Base-by-base conservation (phyloP, 2,797 vertebrate species). In the Echeneis naucrates region DNA sequence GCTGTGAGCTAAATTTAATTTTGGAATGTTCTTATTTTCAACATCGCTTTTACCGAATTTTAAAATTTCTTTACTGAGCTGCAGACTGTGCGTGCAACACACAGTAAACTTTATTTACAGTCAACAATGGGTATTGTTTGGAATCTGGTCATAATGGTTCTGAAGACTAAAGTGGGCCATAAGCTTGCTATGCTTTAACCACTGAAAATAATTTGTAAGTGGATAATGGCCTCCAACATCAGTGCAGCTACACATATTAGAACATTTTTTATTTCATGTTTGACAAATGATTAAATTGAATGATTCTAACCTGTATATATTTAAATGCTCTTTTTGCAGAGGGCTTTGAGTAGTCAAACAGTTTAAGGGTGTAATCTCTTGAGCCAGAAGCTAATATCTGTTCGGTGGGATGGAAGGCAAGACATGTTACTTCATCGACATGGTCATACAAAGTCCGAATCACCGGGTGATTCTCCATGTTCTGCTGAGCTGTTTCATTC, bases 391-490 rank as follows among this genome's bases (percentile, higher is more conserved):
- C 98, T 24, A 99, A 92, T 83, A 99, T 99, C 94, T 99, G 97
- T 66, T 99, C 98, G 0, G 95, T 97, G 0, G 98, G 98, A 77
- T 99, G 97, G 87, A 99, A 99, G 63, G 98, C 95, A 0, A 99
- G 95, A 83, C 97, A 99, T 0, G 98, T 99, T 88, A 99, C 97
- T 84, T 99, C 98, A 44, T 99, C 98, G 40, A 99, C 97, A 0
- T 99, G 98, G 88, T 99, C 98, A 0, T 99, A 99, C 13, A 99
- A 93, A 0, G 98, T 99, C 59, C 98, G 95, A 48, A 99, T 99
- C 78, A 99, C 97, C 0, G 98, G 98, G 77, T 99, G 98, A 87
- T 99, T 99, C 88, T 99, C 98, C 98, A 99, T 99, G 91, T 99
- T 99, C 83, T 99, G 98, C 82, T 99, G 98, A 0, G 97, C 98